A percentile compares a stretch with the other conserved stretches of the same genome.
Evolutionary conservation across 2,797 vertebrate genomes (phyloP).

Genomic region (Typhlichthys eigenmanni): DNA sequence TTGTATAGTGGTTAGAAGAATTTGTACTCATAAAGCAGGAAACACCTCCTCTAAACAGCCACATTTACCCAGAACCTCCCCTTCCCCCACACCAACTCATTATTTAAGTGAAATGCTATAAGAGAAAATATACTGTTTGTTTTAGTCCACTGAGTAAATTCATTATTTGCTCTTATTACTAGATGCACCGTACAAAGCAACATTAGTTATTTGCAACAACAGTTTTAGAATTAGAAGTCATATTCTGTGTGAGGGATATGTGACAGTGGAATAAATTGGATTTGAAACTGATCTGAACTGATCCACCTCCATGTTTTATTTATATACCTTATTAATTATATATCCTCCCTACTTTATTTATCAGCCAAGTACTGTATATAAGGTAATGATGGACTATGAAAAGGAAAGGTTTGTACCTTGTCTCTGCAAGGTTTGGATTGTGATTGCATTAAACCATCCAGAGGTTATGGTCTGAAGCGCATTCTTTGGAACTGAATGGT

Average conservation of each 20-base stretch:
- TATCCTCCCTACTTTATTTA: too few species aligned
- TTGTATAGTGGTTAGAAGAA: neutral
- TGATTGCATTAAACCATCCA: conserved; percentile 29
- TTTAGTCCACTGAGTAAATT: conserved; percentile 33
- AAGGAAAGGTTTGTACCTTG: conserved; percentile 9
- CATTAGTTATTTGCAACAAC: conserved; percentile 7
- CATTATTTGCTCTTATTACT: conserved; percentile 21
- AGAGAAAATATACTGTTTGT: neutral
- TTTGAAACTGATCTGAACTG: too few species aligned
- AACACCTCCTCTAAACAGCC: too few species aligned
- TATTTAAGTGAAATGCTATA: too few species aligned
- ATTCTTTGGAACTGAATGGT: conserved; percentile 34
- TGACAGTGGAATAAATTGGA: too few species aligned
- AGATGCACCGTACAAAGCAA: conserved; percentile 7
- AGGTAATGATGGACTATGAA: neutral
- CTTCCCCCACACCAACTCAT: too few species aligned
- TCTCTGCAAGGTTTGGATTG: conserved; percentile 25
- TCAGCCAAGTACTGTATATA: neutral
- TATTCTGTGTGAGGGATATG: too few species aligned
- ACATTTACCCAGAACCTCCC: too few species aligned
- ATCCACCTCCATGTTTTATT: too few species aligned
- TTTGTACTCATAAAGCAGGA: too few species aligned
- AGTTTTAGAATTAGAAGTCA: too few species aligned
- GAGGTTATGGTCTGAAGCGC: conserved; percentile 31
- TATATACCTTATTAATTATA: too few species aligned